phyloP scores from a whole-genome alignment of 2,888 invertebrate species.

The Zele albiditarsus region DNA sequence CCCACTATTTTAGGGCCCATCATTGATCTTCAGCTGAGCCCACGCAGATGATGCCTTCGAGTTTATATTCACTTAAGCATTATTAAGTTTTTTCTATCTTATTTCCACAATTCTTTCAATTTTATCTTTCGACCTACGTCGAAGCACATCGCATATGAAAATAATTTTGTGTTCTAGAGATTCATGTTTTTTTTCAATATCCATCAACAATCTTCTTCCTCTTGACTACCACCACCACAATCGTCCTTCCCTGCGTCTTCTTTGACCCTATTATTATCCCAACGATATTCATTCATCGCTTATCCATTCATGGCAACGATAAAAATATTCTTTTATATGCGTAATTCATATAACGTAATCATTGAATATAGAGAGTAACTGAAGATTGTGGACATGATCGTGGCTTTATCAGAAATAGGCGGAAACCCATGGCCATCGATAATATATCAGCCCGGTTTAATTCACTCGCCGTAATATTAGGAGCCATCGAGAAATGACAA shows the following conservation, averaged over 20 bases:
- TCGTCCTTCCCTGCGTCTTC: background rate
- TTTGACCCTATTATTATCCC: background rate
- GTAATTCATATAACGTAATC: slow-evolving; percentile 50
- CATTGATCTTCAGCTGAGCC: slow-evolving; percentile 29
- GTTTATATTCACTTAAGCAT: background rate
- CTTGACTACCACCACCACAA: background rate
- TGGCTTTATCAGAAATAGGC: slow-evolving; percentile 39
- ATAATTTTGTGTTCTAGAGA: slow-evolving; percentile 9
- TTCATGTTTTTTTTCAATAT: background rate
- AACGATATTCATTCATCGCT: slow-evolving; percentile 46
- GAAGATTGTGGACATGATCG: slow-evolving; percentile 42
- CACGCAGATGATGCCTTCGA: slow-evolving; percentile 28
- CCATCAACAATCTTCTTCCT: slow-evolving; percentile 1
- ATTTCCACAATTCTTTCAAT: background rate
- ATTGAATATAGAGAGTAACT: slow-evolving; percentile 54
- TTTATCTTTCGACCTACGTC: slow-evolving; percentile 8
- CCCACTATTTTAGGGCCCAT: slow-evolving; percentile 36
- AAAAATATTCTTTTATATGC: slow-evolving; percentile 48
- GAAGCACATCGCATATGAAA: background rate
- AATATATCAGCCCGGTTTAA: too few species aligned
- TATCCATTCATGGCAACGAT: slow-evolving; percentile 41
- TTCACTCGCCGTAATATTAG: too few species aligned
- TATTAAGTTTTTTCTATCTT: background rate
- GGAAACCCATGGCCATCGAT: slow-evolving; percentile 1
- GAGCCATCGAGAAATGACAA: too few species aligned